These are phyloP conservation scores for Cairina moschata DNA, from an alignment of 2,113 vertebrate species.

Conservation along the genomic window DNA sequence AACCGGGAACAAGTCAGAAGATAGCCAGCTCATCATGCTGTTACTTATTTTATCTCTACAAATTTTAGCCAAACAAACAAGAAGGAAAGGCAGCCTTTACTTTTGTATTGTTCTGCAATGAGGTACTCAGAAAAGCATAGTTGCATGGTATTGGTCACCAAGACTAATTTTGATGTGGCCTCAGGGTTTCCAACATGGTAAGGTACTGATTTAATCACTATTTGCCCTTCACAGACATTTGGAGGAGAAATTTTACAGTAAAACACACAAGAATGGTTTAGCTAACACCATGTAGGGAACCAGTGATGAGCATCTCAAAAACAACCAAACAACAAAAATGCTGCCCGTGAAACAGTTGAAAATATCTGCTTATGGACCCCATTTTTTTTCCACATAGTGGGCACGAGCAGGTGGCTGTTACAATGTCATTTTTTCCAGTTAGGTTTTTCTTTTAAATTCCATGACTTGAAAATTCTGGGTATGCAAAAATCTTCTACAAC, in stretches of 20 bases:
- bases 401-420: neutral
- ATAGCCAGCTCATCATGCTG: neutral
- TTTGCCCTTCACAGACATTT: slow-evolving; percentile 12
- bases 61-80: neutral
- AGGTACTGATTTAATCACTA: slow-evolving; percentile 34
- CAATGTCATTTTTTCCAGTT: neutral
- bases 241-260: slow-evolving; percentile 12
- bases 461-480: neutral
- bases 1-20: neutral
- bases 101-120: neutral
- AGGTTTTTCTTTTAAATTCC: neutral
- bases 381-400: neutral
- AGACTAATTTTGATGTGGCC: slow-evolving; percentile 16
- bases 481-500: neutral
- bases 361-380: neutral
- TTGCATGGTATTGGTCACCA: neutral
- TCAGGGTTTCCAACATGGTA: slow-evolving; percentile 15
- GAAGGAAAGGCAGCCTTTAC: neutral
- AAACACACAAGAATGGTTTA: neutral
- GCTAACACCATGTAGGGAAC: neutral
- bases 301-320: neutral
- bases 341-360: neutral
- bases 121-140: neutral
- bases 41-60: neutral
- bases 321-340: neutral